Conservation (phyloP, 2,888 invertebrate species). For the Cantharis nigra region DNA sequence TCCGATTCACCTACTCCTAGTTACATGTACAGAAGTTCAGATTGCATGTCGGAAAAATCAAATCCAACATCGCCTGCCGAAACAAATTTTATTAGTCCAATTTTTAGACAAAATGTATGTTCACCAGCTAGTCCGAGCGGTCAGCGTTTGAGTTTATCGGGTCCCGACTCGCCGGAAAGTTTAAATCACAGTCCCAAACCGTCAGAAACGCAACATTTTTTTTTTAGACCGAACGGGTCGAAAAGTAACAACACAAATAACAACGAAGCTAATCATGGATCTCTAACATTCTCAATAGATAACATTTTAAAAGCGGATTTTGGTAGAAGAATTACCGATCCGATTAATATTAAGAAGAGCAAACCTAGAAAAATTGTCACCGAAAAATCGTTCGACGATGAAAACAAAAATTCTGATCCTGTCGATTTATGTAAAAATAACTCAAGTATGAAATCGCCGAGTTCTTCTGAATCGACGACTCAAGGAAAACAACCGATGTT, state of each 20-base stretch:
- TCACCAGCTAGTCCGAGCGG: slow-evolving; percentile 38
- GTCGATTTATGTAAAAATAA: slow-evolving; percentile 53
- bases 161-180: slow-evolving; percentile 43
- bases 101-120: slow-evolving; percentile 40
- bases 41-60: slow-evolving; percentile 39
- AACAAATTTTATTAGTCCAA: slow-evolving; percentile 32
- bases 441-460: slow-evolving; percentile 47
- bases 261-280: slow-evolving; percentile 50
- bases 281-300: slow-evolving; percentile 82
- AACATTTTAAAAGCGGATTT: slow-evolving; percentile 87
- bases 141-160: slow-evolving; percentile 40
- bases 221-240: slow-evolving; percentile 42
- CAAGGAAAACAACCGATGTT: slow-evolving; percentile 52
- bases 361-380: slow-evolving; percentile 39
- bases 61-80: slow-evolving; percentile 42
- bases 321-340: slow-evolving; percentile 72
- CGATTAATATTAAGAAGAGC: slow-evolving; percentile 65
- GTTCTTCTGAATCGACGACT: slow-evolving; percentile 49
- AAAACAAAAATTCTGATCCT: slow-evolving; percentile 42
- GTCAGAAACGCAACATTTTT: slow-evolving; percentile 42
- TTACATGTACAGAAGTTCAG: slow-evolving; percentile 38
- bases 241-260: slow-evolving; percentile 37
- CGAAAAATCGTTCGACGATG: slow-evolving; percentile 50
- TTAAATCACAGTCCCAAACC: slow-evolving; percentile 39
- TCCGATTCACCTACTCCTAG: slow-evolving; percentile 41